Evolutionary conservation across 2,888 invertebrate species (phyloP).

Genomic region (Halictus quadricinctus): DNA sequence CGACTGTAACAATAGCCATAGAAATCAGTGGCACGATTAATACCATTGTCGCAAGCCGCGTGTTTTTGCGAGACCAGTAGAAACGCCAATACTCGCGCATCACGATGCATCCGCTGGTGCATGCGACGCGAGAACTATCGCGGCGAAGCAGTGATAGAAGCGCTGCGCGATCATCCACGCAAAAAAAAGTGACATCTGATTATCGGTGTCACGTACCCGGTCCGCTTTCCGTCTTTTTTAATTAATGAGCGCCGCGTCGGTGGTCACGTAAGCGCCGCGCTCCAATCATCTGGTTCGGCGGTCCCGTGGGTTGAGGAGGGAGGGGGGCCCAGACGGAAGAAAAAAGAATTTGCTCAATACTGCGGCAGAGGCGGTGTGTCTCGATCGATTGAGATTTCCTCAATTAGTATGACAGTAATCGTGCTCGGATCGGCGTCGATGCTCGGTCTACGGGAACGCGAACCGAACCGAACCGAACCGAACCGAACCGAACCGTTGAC

Average conservation of each 20-base stretch:
- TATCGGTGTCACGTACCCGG: constrained; percentile 47
- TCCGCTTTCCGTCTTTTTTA: constrained; percentile 33
- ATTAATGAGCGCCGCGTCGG: constrained; percentile 47
- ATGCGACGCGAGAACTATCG: not conserved
- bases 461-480: not conserved
- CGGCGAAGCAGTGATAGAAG: not conserved
- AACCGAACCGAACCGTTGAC: not conserved
- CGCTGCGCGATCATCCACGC: constrained; percentile 1
- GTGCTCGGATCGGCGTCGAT: constrained; percentile 31
- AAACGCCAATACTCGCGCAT: not conserved
- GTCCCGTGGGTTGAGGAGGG: not conserved
- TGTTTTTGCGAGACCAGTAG: not conserved
- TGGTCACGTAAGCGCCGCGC: constrained; percentile 33
- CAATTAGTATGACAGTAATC: constrained; percentile 49
- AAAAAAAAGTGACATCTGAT: constrained; percentile 43
- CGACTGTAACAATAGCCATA: not conserved
- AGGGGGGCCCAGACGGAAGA: not conserved
- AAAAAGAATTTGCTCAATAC: constrained; percentile 25
- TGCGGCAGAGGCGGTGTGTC: constrained; percentile 20
- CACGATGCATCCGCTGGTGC: not conserved
- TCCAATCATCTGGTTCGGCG: constrained; percentile 48
- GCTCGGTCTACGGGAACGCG: constrained; percentile 9
- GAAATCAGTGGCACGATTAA: not conserved
- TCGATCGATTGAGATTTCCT: constrained; percentile 46
- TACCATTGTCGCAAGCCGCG: not conserved